A percentile compares a stretch with the other conserved stretches of the same genome.
phyloP scores from a whole-genome alignment of 2,797 vertebrate genomes.

The Manis pentadactyla region DNA sequence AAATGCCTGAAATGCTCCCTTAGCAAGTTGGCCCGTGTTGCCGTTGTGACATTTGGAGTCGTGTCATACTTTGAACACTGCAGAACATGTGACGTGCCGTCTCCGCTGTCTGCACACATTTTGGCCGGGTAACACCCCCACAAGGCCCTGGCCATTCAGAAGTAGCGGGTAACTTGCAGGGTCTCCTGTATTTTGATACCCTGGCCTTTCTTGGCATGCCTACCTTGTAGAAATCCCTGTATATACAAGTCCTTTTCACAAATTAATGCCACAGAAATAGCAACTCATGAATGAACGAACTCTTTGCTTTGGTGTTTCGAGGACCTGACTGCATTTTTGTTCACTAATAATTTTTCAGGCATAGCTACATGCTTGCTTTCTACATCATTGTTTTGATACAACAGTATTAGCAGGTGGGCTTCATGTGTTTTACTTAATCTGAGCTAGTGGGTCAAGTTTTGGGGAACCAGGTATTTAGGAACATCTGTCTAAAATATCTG shows the following conservation, averaged over 20 bases:
- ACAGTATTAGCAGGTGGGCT: background rate
- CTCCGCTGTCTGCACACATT: background rate
- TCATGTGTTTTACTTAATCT: background rate
- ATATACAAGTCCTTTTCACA: background rate
- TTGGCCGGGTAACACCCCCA: background rate
- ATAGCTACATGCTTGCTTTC: background rate
- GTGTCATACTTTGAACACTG: background rate
- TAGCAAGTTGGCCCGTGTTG: background rate
- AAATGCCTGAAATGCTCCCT: background rate
- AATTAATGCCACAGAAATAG: background rate
- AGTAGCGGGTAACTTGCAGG: background rate
- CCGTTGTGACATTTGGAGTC: background rate
- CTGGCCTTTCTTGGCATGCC: background rate
- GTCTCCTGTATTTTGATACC: background rate
- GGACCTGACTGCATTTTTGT: background rate
- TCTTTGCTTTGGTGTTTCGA: background rate
- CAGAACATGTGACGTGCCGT: background rate
- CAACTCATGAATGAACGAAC: background rate
- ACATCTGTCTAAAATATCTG: background rate
- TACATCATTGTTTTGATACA: background rate
- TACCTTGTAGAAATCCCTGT: background rate
- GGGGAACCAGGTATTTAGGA: background rate
- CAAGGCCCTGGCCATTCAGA: background rate
- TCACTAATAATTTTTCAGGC: background rate
- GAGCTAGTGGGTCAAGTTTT: background rate